A percentile compares a stretch with the other conserved stretches of the same genome.
phyloP scores from a whole-genome alignment of 2,113 vertebrate species.

The Coptodon bakossiorum region DNA sequence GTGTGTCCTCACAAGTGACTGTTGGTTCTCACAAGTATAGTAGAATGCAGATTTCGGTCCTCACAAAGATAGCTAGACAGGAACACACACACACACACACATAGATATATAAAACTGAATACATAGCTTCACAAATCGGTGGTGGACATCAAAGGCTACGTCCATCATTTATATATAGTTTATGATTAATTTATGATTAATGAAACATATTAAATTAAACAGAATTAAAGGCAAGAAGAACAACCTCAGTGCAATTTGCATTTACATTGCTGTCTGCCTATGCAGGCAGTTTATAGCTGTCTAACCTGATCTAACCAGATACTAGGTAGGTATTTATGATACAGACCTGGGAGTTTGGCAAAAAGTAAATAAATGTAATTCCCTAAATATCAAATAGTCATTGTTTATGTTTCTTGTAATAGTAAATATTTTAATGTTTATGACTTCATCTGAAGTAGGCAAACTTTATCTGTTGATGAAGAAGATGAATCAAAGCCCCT shows the following conservation, averaged over 20 bases:
- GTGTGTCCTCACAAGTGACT: no score
- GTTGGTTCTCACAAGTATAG: no score
- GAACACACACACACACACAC: neutral
- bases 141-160: neutral
- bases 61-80: neutral
- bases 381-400: neutral
- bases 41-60: neutral
- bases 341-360: neutral
- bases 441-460: neutral
- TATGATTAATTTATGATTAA: neutral
- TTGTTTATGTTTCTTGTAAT: neutral
- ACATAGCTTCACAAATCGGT: neutral
- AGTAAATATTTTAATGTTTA: neutral
- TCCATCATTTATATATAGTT: neutral
- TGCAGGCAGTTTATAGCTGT: neutral
- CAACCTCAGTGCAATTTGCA: neutral
- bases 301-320: neutral
- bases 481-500: neutral
- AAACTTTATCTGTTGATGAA: neutral
- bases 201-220: neutral
- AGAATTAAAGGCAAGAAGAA: neutral
- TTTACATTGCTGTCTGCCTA: neutral
- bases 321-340: neutral
- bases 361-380: neutral
- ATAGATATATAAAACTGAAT: neutral